These are phyloP conservation scores for Thamnaconus septentrionalis DNA, from an alignment of 2,113 vertebrate genomes.

Conservation along the genomic window DNA sequence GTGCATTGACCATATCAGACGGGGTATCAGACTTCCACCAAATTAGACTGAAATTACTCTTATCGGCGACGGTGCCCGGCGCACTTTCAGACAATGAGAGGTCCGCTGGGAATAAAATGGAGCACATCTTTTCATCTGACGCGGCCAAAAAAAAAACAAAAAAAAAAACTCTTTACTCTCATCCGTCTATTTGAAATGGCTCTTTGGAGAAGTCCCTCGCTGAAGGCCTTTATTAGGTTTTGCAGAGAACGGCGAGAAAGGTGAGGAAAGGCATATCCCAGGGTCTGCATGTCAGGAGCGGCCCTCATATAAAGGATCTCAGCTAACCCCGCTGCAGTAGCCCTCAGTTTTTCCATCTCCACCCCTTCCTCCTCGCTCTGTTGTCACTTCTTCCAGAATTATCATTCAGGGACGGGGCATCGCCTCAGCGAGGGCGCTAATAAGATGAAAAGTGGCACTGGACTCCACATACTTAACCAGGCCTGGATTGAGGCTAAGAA, in stretches of 20 bases:
- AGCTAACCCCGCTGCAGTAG: background rate
- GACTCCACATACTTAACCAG: slow-evolving; percentile 61
- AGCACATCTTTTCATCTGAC: slow-evolving; percentile 31
- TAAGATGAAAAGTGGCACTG: slow-evolving; percentile 68
- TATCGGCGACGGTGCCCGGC: slow-evolving; percentile 7
- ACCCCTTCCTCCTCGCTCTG: background rate
- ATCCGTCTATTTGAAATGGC: slow-evolving; percentile 5
- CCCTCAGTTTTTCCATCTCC: slow-evolving; percentile 29
- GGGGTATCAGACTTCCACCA: slow-evolving; percentile 7
- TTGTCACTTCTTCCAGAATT: slow-evolving; percentile 48
- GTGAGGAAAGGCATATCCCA: slow-evolving; percentile 16
- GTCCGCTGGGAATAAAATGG: slow-evolving; percentile 13
- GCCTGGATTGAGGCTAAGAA: slow-evolving; percentile 37
- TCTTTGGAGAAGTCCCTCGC: slow-evolving; percentile 21
- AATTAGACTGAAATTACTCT: slow-evolving; percentile 10
- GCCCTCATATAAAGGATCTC: slow-evolving; percentile 12
- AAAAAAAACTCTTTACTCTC: background rate
- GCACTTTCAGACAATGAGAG: slow-evolving; percentile 23
- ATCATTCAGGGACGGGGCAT: slow-evolving; percentile 56
- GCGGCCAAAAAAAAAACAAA: slow-evolving; percentile 3
- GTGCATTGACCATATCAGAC: slow-evolving; percentile 10
- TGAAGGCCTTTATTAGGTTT: slow-evolving; percentile 32
- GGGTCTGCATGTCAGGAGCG: slow-evolving; percentile 32
- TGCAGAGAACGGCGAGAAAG: slow-evolving; percentile 4
- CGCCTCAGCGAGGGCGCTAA: slow-evolving; percentile 65